Evolutionary conservation across 2,888 invertebrate genomes (phyloP).

Genomic region (Lordiphosa andalusiaca): DNA sequence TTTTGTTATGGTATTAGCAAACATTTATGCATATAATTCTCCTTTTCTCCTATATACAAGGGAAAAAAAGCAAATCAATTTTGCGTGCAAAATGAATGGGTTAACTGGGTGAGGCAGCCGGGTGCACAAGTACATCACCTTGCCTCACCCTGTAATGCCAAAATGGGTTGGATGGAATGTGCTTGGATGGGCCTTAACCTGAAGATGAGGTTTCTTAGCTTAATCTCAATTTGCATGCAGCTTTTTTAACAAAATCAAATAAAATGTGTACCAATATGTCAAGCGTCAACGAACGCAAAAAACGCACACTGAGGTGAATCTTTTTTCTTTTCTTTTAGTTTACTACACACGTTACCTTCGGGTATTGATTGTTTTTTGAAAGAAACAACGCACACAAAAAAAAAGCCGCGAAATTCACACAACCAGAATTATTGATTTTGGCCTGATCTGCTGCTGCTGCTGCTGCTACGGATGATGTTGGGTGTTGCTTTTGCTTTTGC

Average conservation of each 20-base stretch:
- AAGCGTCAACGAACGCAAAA: slow-evolving; percentile 66
- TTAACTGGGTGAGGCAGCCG: neutral
- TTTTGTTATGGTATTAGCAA: slow-evolving; percentile 33
- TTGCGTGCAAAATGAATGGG: slow-evolving; percentile 6
- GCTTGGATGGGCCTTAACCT: neutral
- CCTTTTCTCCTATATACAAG: slow-evolving; percentile 3
- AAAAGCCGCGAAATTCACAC: slow-evolving; percentile 70
- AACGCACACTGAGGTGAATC: slow-evolving; percentile 67
- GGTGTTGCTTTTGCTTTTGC: slow-evolving; percentile 15
- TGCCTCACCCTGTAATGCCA: too few relatives aligned
- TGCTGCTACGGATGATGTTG: slow-evolving; percentile 1
- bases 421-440: slow-evolving; percentile 69
- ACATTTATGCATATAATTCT: slow-evolving; percentile 7
- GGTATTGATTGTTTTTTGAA: slow-evolving; percentile 73
- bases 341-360: slow-evolving; percentile 70
- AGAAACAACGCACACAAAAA: slow-evolving; percentile 56
- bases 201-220: neutral
- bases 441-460: slow-evolving; percentile 47
- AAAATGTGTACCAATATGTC: slow-evolving; percentile 72
- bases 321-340: slow-evolving; percentile 24
- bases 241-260: slow-evolving; percentile 40
- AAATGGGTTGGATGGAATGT: neutral
- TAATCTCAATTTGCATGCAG: slow-evolving; percentile 26
- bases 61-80: neutral
- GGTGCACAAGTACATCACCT: too few relatives aligned